Conservation (phyloP, 1,140 invertebrate genomes). For the Eulimnadia texana region DNA sequence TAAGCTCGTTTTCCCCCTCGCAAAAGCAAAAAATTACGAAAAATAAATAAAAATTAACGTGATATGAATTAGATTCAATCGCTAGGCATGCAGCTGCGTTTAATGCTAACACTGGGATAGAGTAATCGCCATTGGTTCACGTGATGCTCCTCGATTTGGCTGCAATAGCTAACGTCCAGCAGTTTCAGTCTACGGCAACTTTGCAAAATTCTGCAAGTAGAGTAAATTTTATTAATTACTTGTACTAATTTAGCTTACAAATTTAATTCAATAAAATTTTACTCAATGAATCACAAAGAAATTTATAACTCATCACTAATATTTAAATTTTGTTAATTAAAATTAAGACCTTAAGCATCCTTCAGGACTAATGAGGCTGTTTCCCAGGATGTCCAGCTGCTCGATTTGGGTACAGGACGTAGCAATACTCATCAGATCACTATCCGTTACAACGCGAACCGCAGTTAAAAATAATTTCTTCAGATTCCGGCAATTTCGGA, state of each 20-base stretch:
- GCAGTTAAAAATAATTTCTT: conserved; percentile 5
- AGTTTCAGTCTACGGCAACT: not conserved
- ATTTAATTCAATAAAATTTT: too few relatives aligned
- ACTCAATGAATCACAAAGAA: too few relatives aligned
- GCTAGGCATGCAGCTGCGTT: not conserved
- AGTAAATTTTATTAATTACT: too few relatives aligned
- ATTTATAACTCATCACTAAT: not conserved
- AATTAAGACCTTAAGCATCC: not conserved
- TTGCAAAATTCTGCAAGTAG: not conserved
- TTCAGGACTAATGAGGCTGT: not conserved
- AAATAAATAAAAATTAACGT: too few relatives aligned
- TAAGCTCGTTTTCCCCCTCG: too few relatives aligned
- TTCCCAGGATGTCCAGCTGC: not conserved
- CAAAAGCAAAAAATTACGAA: too few relatives aligned
- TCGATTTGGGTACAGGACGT: not conserved
- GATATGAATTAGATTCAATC: not conserved
- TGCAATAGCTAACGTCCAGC: conserved; percentile 5
- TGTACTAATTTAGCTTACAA: too few relatives aligned
- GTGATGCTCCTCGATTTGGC: not conserved
- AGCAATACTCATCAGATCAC: not conserved
- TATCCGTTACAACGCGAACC: conserved; percentile 4
- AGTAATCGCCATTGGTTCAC: not conserved
- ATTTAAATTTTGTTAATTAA: not conserved
- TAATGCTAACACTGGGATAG: not conserved
- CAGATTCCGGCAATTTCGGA: not conserved